Evolutionary conservation across 1,140 invertebrate species (phyloP).

Genomic region (Tribolium madens): DNA sequence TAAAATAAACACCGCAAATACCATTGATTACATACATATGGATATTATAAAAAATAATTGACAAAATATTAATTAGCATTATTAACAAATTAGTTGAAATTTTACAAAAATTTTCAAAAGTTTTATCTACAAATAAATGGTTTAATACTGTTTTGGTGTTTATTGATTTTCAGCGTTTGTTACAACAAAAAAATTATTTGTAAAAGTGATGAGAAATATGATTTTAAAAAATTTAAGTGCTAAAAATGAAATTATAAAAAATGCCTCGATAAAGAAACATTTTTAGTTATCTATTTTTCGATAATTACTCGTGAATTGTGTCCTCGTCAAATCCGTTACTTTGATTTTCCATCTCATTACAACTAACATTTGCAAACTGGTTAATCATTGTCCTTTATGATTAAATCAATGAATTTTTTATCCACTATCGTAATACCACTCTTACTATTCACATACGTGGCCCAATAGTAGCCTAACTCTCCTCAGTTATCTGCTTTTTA

Average conservation of each 20-base stretch:
- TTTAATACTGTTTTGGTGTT: background rate
- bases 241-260: no score
- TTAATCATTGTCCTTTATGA: conserved; percentile 1
- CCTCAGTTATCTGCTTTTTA: background rate
- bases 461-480: background rate
- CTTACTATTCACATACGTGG: background rate
- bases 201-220: no score
- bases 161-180: no score
- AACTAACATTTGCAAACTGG: conserved; percentile 5
- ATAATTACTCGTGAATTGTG: background rate
- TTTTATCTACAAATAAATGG: background rate
- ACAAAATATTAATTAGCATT: background rate
- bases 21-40: background rate
- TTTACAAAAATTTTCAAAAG: no score
- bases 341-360: conserved; percentile 13
- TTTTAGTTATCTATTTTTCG: no score
- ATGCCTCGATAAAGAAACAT: no score
- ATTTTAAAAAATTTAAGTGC: no score
- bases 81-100: no score
- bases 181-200: no score
- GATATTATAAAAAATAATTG: background rate
- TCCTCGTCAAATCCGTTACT: conserved; percentile 15
- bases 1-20: background rate
- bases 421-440: background rate
- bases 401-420: background rate